phyloP scores from a whole-genome alignment of 2,113 vertebrate genomes.

The Pogonocichla stellata region DNA sequence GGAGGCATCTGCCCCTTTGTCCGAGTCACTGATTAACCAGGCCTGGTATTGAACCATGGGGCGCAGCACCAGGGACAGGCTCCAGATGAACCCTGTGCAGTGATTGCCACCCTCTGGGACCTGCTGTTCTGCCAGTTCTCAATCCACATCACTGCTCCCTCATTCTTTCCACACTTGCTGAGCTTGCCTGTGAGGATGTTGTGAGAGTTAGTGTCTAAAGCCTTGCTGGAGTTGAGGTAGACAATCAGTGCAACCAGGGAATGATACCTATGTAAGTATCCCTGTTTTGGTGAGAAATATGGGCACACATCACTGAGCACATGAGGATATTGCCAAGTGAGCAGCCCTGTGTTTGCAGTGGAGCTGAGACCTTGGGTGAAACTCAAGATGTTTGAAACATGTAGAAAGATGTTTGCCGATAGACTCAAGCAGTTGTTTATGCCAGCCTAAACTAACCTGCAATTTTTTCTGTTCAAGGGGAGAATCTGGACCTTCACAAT shows the following conservation, averaged over 20 bases:
- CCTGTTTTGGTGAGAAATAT: background rate
- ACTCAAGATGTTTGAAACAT: background rate
- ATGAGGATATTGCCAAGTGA: background rate
- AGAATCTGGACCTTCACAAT: background rate
- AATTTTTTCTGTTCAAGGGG: background rate
- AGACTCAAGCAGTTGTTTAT: background rate
- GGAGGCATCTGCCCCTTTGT: background rate
- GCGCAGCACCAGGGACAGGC: background rate
- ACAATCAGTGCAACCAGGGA: background rate
- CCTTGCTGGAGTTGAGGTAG: background rate
- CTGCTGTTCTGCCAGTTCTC: background rate
- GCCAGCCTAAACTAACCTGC: background rate
- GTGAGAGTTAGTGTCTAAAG: background rate
- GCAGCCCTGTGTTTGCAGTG: background rate
- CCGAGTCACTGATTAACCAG: background rate
- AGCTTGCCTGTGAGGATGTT: background rate
- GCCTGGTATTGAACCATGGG: rapidly evolving
- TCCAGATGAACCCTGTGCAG: background rate
- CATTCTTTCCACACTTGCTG: background rate
- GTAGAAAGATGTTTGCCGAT: background rate
- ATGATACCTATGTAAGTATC: background rate
- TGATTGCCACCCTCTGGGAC: background rate
- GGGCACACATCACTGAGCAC: background rate
- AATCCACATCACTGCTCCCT: background rate
- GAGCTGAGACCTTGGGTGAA: background rate